phyloP scores from a whole-genome alignment of 2,113 vertebrate species.

The Scortum barcoo region DNA sequence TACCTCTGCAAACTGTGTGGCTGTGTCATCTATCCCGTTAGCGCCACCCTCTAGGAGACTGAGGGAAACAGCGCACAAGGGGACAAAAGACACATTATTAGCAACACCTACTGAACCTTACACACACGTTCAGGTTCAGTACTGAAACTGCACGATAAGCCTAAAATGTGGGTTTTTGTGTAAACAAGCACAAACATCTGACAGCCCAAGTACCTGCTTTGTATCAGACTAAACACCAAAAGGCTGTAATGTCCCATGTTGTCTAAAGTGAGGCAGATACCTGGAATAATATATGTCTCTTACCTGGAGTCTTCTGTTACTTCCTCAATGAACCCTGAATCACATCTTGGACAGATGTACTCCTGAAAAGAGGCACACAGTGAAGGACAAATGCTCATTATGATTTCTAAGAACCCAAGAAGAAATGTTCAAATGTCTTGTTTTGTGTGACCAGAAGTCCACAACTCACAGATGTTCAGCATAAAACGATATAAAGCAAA shows the following conservation, averaged over 20 bases:
- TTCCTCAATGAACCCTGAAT: conserved; percentile 96
- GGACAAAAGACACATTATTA: conserved; percentile 59
- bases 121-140: conserved; percentile 16
- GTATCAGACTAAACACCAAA: conserved; percentile 14
- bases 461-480: neutral
- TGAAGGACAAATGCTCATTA: neutral
- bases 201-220: neutral
- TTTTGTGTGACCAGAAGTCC: neutral
- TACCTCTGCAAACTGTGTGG: conserved; percentile 96
- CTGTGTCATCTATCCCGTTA: conserved; percentile 89
- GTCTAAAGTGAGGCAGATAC: conserved; percentile 12
- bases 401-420: neutral
- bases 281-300: conserved; percentile 2
- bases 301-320: conserved; percentile 97
- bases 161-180: neutral
- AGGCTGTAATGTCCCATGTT: neutral
- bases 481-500: neutral
- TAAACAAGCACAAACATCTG: neutral
- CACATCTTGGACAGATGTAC: conserved; percentile 93
- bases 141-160: neutral
- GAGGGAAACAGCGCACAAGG: conserved; percentile 61
- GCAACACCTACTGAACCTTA: conserved; percentile 18
- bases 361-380: conserved; percentile 84
- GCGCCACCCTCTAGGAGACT: conserved; percentile 92
- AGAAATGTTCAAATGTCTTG: neutral